Evolutionary conservation across 2,113 vertebrate genomes (phyloP).

Genomic region (Anhinga rufa): DNA sequence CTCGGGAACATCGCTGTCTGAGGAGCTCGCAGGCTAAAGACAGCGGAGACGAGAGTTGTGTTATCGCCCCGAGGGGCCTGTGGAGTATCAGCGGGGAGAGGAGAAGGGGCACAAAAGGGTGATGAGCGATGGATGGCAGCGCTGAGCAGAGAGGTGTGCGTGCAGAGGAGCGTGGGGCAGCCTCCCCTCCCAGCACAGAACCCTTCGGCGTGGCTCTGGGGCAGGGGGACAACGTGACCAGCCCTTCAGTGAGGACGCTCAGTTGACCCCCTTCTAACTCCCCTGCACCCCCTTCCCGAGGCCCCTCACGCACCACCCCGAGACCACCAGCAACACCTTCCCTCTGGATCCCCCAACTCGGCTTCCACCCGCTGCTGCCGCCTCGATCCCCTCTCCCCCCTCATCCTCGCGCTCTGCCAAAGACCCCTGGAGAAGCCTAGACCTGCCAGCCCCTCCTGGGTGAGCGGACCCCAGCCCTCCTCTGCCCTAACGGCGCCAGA

Average conservation of each 20-base stretch:
- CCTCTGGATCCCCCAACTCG: neutral
- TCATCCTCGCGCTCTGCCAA: neutral
- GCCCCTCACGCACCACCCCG: neutral
- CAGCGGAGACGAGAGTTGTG: rapidly evolving
- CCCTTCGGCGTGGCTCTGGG: neutral
- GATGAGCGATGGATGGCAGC: neutral
- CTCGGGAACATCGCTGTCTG: constrained; percentile 84
- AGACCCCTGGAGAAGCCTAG: neutral
- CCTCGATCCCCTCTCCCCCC: neutral
- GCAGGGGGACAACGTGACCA: rapidly evolving
- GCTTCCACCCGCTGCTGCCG: neutral
- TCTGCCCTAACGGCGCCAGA: neutral
- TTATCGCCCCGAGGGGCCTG: neutral
- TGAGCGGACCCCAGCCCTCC: neutral
- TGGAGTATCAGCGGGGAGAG: rapidly evolving
- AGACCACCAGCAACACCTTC: neutral
- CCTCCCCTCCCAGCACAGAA: neutral
- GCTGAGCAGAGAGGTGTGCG: neutral
- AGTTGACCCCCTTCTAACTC: neutral
- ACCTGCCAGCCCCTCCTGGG: neutral
- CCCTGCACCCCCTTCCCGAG: neutral
- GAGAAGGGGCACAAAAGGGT: neutral
- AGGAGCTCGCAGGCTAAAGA: constrained; percentile 85
- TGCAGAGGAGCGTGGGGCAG: neutral
- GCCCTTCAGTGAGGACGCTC: rapidly evolving